Evolutionary conservation across 2,888 invertebrate species (phyloP), one percentile per base, ranked within the genome.

Genomic region (Pollenia angustigena): DNA sequence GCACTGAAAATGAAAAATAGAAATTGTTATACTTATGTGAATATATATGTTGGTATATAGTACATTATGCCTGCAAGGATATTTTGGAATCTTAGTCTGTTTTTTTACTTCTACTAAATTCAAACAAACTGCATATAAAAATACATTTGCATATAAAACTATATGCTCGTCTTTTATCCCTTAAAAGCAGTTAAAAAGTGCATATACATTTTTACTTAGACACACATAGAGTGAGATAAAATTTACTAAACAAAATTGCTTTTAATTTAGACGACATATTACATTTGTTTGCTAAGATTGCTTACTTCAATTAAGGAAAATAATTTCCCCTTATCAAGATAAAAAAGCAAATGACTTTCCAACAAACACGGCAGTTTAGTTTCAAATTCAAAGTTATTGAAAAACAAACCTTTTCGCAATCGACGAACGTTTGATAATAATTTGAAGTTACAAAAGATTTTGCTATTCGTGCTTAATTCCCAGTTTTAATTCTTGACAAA

Each of bases 1-100:
- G 32, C 72, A 85, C 71, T 58, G 42, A 60, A 74, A 80, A 69
- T 76, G 42, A 23, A 80, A 85, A 75, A 80, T 56, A 44, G 46
- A 69, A 52, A 54, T 48, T 9, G 11, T 11, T 52, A n/a, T 69
- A 44, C 4, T 16, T 11, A 16, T 16, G 40, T 69, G 11, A 16
- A 16, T 40, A 72, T 14, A 9, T 69, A 14, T 64, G 62, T 42
- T 7, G 7, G 52, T n/a, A n/a, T 12, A n/a, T 52, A 52, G 52
- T 52, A 14, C 52, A n/a, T 2, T 52, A 52, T 64, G 66, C 1
- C 56, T 56, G 76, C 44, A 54, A 46, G 46, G 16, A 32, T 56
- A 75, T 69, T 62, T 60, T 58, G 0, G 48, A 18, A 54, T 58
- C 8, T 50, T 48, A 83, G 56, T 64, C 68, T 58, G 11, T 74